phyloP scores from a whole-genome alignment of 2,113 vertebrate genomes.

The Lophotis ruficrista region DNA sequence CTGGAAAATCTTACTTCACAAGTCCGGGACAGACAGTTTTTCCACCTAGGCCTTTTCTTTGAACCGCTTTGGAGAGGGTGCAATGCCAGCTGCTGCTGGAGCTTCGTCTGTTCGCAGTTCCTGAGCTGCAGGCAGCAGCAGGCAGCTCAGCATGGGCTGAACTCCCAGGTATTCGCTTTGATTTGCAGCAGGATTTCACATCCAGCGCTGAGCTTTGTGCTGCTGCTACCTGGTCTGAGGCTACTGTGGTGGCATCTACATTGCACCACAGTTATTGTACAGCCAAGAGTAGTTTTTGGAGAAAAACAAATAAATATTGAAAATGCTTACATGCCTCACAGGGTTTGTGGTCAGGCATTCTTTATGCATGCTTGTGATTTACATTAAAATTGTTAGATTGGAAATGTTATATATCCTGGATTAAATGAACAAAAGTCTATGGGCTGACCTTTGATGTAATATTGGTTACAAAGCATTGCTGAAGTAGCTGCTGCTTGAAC shows the following conservation, averaged over 20 bases:
- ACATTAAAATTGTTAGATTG: background rate
- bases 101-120: background rate
- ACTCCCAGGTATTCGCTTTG: background rate
- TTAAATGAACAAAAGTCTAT: background rate
- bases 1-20: background rate
- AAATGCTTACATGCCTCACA: background rate
- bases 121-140: constrained; percentile 7
- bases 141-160: constrained; percentile 21
- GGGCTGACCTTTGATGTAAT: background rate
- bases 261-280: background rate
- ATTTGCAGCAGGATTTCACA: background rate
- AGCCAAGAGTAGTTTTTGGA: background rate
- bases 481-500: background rate
- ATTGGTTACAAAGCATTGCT: background rate
- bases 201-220: background rate
- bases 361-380: background rate
- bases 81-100: background rate
- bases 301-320: background rate
- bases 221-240: background rate
- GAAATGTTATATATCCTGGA: background rate
- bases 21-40: background rate
- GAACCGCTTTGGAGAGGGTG: background rate
- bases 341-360: background rate
- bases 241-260: fast-evolving
- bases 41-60: background rate